Base-by-base conservation (phyloP, 2,797 vertebrate species). In the Lutjanus campechanus region DNA sequence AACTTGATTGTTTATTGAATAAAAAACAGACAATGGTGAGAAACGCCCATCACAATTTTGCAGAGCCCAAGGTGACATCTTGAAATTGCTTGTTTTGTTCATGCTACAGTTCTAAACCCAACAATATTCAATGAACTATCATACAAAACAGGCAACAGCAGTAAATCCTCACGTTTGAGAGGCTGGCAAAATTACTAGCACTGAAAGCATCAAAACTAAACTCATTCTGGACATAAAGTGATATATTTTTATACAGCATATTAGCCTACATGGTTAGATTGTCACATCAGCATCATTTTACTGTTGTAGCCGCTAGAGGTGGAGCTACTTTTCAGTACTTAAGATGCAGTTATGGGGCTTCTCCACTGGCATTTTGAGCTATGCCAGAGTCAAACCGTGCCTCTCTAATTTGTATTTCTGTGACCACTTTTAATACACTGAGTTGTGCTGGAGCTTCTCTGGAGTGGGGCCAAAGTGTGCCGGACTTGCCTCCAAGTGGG, bases 1-100 rank as follows among this genome's bases (percentile, higher is more conserved):
- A 49, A 29, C 49, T 29, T 71, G 60, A n/a, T 68, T 16, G 22
- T 75, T 65, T 44, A n/a, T n/a, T 44, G 20, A 36, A 43, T 16
- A 20, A 25, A 59, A 22, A 49, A 41, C 17, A 64, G 20, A 58
- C 19, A 46, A 12, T 9, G 20, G 17, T 0, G 19, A 47, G 11
- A 46, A 4, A 47, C 8, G 4, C 9, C 56, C 15, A 1, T 51
- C n/a, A 17, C 3, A 11, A 16, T 51, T 59, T 22, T 16, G 10
- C 12, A 51, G 10, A 73, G 20, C 11, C 16, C 50, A 41, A 19
- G 22, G n/a, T 53, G 20, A 53, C 11, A 7, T 54, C 20, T 54
- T 44, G 58, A 51, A 72, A 60, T 46, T 3, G 19, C 5, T 40
- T 16, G 7, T 16, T 40, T 51, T 51, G 11, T 13, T 5, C 64